These are phyloP conservation scores for Drosophila arawakana DNA, from an alignment of 1,140 invertebrate genomes.

Conservation along the genomic window DNA sequence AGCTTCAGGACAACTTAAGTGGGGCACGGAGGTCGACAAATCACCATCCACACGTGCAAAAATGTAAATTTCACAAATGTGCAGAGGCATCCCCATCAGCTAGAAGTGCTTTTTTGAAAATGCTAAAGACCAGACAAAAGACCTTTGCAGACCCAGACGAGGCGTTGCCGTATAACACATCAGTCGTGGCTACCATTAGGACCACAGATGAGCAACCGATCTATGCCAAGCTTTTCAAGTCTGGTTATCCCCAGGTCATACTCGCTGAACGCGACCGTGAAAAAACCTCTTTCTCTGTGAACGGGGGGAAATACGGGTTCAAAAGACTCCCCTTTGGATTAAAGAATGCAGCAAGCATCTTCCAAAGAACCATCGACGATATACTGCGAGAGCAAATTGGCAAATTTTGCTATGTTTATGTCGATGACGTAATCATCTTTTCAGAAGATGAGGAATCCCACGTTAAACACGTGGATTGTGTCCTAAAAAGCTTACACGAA, in stretches of 20 bases:
- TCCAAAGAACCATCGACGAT: conserved; percentile 32
- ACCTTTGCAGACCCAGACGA: too few relatives aligned
- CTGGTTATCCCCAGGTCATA: not conserved
- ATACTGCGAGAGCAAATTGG: conserved; percentile 16
- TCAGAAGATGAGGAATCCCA: conserved; percentile 8
- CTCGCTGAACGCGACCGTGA: not conserved
- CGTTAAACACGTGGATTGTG: conserved; percentile 17
- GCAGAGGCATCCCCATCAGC: too few relatives aligned
- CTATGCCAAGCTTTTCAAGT: not conserved
- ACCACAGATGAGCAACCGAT: not conserved
- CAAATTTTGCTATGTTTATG: conserved; percentile 22
- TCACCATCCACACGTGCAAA: too few relatives aligned
- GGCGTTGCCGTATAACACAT: too few relatives aligned
- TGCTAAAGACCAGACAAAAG: too few relatives aligned
- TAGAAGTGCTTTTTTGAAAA: too few relatives aligned
- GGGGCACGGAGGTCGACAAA: too few relatives aligned
- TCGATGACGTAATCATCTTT: conserved; percentile 2
- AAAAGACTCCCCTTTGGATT: conserved; percentile 85
- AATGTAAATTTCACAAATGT: too few relatives aligned
- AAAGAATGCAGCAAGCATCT: conserved; percentile 45
- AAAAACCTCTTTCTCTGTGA: too few relatives aligned
- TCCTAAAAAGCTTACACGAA: conserved; percentile 53
- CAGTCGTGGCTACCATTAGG: not conserved
- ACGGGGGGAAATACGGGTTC: not conserved
- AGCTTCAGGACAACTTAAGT: not conserved